Base-by-base conservation (phyloP, 2,888 invertebrate genomes). In the Kryphioiulus occultus region DNA sequence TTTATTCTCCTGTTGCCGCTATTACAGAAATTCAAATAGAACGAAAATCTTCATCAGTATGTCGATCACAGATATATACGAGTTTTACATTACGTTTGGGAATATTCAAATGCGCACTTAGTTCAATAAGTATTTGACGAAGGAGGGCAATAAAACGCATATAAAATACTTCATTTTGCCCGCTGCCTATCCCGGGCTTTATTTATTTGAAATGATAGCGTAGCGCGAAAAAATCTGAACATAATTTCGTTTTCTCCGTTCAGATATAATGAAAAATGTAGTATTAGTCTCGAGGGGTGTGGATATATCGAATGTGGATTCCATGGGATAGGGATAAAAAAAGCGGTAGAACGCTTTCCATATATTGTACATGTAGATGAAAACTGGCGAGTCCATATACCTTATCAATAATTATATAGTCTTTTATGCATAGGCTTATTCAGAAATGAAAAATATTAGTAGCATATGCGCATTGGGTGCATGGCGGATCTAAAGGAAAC, bases 91-190 rank as follows among this genome's bases (percentile, higher is more conserved):
- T 32, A 83, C 83, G 32, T 35, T 32, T 83, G 83, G 83, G 83
- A 83, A 83, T 83, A 83, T 83, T 83, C 83, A 83, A 83, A 83
- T 30, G 83, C 35, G 35, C 26, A 83, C 83, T 83, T 83, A 83
- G 83, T 83, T 83, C 83, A 83, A 83, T 35, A 35, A 83, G 39
- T 83, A 83, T 83, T 32, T n/a, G 83, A 83, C 15, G 39, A 39
- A 83, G n/a, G 32, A 17, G 39, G 30, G 83, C 83, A 83, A 83
- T 83, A 83, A 83, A 83, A 83, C 7, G 39, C 17, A n/a, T 30
- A 83, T 26, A 83, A 83, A 83, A 83, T 35, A 59, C 59, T 59
- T 59, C 59, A 59, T 59, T 59, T 59, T n/a, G 59, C 59, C n/a
- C n/a, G 59, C 59, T n/a, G n/a, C 59, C 17, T 59, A 59, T 47